Base-by-base conservation (phyloP, 2,888 invertebrate genomes). In the Apantesis nais region DNA sequence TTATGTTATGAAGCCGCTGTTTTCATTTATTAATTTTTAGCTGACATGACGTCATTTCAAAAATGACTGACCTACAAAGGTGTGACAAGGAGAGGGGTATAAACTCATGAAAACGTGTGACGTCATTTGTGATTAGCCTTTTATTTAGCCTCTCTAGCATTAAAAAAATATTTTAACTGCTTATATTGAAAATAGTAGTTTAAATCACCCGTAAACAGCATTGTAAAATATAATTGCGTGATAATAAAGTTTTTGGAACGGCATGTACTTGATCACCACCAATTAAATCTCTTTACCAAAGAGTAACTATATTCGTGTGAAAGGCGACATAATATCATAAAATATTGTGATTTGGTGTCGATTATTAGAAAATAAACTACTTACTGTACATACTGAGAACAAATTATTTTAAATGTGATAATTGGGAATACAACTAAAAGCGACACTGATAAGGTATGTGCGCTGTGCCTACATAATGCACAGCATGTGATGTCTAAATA, bases 401-500 rank as follows among this genome's bases (percentile, higher is more conserved):
- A 62, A 74, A 72, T 25, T 22, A 70, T 75, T 78, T 73, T 22
- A 72, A 78, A 76, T 70, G 77, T 75, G 79, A 74, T 74, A 55
- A 74, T 81, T 81, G 78, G 68, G 72, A 79, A 75, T 80, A 77
- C 70, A 78, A 77, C 79, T 79, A 79, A 79, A 84, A 84, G 85
- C 85, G 74, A 78, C 77, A 81, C 77, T 76, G 82, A 82, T 81
- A 81, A 80, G 69, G 78, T 74, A 69, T 74, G 73, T 79, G 77
- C 84, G 84, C 84, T 80, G 78, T 76, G 71, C 74, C 85, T 89
- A 90, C 86, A 65, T 71, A 82, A 77, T 81, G 83, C 83, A 81
- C 83, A 76, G 79, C 83, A 79, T 82, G 80, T 85, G 85, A 83
- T 74, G 76, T 75, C 84, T 88, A 89, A 79, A 85, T 78, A 82